Conservation (phyloP, 2,113 vertebrate species). For the Ciconia boyciana region DNA sequence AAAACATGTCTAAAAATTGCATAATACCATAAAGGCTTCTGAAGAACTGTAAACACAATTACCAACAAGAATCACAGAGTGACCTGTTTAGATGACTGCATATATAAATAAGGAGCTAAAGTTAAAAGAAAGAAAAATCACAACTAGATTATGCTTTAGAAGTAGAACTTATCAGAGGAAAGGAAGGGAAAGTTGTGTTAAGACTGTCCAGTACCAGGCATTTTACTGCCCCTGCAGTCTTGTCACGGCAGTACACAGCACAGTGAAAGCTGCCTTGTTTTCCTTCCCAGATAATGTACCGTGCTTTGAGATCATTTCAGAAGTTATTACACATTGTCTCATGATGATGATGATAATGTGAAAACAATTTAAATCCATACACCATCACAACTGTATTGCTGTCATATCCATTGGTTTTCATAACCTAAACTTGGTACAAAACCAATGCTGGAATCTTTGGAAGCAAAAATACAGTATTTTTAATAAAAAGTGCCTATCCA, state of each 20-base stretch:
- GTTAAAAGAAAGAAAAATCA: not conserved
- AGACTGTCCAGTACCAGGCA: not conserved
- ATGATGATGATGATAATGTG: not conserved
- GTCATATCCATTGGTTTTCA: not conserved
- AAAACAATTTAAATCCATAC: not conserved
- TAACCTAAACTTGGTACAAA: not conserved
- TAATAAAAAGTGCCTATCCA: not conserved
- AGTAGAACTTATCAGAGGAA: not conserved
- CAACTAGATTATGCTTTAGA: not conserved
- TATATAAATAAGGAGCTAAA: not conserved
- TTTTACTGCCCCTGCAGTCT: not conserved
- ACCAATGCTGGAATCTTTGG: not conserved
- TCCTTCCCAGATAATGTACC: not conserved
- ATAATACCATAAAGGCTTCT: not conserved
- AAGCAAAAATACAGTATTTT: not conserved
- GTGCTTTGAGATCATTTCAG: not conserved
- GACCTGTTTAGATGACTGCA: not conserved
- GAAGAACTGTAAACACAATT: not conserved
- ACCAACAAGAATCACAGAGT: not conserved
- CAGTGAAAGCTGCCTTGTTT: not conserved
- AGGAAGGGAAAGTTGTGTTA: not conserved
- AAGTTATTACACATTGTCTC: not conserved
- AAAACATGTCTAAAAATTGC: not conserved
- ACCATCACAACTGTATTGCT: not conserved
- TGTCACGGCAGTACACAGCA: not conserved